Evolutionary conservation across 92 coral and sea anemone genomes (phyloP), one percentile per base, ranked within the genome.

Genomic region (Meandrina meandrites): DNA sequence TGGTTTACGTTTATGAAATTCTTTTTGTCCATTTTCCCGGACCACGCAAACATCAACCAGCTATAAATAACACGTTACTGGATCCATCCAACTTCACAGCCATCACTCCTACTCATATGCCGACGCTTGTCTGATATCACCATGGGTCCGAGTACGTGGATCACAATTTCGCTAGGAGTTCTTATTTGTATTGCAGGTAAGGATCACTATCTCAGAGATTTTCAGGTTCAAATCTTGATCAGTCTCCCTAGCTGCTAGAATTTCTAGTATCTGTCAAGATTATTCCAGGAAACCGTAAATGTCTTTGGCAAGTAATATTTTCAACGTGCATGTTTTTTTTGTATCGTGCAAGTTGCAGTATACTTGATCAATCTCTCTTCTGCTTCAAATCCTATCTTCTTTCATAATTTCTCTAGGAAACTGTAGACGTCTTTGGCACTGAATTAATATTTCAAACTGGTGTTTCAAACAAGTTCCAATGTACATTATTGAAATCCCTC

Each of bases 11-110:
- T 83, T 32, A 36, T 30, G 71, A 73, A 42, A 84, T 56, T 84
- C 68, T 54, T 62, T 50, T 47, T 51, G 50, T 37, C 87, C 72
- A 57, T 84, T 84, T 56, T 74, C 42, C 15, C 57, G 51, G 31
- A 84, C 87, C 80, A 84, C 80, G 80, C 87, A 84, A 84, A 84
- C 80, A 84, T 36, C 30, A 35, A n/a, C n/a, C 30, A 31, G 21
- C 86, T 74, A 84, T 84, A 84, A 84, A 75, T 84, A 83, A n/a
- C 69, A 12, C 73, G 16, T 19, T 12, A 6, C 79, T 21, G 57
- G 37, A 37, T 34, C 36, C 53, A n/a, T 15, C 11, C 60, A 17
- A 15, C 75, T 19, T 19, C 35, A n/a, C 76, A 36, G 56, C n/a
- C 24, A 1, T 48, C 34, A 17, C 37, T n/a, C 51, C 34, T 37